Evolutionary conservation across 2,113 vertebrate genomes (phyloP).

Genomic region (Grallaria varia): DNA sequence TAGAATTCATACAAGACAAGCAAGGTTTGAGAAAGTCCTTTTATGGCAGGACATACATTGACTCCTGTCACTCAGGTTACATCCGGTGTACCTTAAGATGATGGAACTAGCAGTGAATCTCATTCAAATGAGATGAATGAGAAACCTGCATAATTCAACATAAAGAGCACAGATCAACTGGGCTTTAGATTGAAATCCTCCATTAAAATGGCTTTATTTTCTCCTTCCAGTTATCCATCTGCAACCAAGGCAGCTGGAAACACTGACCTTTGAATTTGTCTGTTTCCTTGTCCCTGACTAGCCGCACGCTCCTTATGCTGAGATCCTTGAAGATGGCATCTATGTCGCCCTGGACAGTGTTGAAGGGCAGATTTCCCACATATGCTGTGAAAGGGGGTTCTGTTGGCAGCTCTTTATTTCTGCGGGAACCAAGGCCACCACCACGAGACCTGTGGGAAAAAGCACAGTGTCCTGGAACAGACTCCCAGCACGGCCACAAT

Average conservation of each 20-base stretch:
- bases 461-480: not conserved
- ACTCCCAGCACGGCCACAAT: not conserved
- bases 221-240: not conserved
- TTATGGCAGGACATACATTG: not conserved
- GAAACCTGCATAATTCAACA: not conserved
- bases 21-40: not conserved
- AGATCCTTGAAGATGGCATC: conserved; percentile 97
- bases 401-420: conserved; percentile 94
- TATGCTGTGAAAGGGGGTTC: conserved; percentile 98
- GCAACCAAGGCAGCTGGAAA: not conserved
- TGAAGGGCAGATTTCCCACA: conserved; percentile 95
- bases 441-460: conserved; percentile 82
- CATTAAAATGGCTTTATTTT: not conserved
- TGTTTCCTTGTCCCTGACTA: conserved; percentile 98
- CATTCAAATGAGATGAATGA: not conserved
- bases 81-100: not conserved
- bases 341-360: conserved; percentile 97
- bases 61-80: not conserved
- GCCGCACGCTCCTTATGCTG: conserved; percentile 89
- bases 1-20: not conserved
- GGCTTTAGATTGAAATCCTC: not conserved
- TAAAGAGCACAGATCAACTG: not conserved
- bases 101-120: not conserved
- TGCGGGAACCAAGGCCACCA: conserved; percentile 81
- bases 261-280: conserved; percentile 97